Conservation (phyloP, 2,797 vertebrate species). For the Eulemur mongoz region DNA sequence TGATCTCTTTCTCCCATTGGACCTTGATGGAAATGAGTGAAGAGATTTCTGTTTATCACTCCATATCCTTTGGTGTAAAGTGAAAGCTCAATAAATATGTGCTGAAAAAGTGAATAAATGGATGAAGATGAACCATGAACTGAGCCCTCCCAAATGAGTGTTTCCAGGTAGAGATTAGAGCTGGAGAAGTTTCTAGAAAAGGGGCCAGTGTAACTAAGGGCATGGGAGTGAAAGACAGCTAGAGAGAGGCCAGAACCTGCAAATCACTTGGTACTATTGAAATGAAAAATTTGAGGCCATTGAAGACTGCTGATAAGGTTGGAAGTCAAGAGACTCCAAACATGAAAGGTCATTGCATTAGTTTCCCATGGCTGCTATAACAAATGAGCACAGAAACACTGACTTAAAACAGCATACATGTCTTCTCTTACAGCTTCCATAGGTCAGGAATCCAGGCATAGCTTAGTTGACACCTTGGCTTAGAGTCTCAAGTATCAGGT, state of each 20-base stretch:
- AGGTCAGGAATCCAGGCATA: neutral
- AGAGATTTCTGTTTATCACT: neutral
- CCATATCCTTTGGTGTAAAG: neutral
- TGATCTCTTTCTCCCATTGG: neutral
- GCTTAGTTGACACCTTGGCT: neutral
- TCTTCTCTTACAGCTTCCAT: neutral
- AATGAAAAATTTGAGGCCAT: neutral
- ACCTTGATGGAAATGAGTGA: neutral
- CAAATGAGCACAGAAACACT: neutral
- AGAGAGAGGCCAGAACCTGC: neutral
- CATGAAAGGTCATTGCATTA: neutral
- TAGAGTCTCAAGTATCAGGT: neutral
- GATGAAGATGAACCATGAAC: neutral
- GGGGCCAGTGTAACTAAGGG: fast-evolving
- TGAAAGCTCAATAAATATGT: neutral
- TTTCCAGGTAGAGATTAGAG: neutral
- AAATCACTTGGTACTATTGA: neutral
- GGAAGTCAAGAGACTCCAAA: neutral
- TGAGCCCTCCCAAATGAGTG: neutral
- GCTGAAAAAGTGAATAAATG: neutral
- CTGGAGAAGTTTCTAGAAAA: neutral
- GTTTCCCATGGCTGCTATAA: neutral
- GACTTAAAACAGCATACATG: neutral
- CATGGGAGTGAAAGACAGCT: neutral
- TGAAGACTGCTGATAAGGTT: neutral